Evolutionary conservation across 2,888 invertebrate genomes (phyloP).

Genomic region (Orgyia antiqua): DNA sequence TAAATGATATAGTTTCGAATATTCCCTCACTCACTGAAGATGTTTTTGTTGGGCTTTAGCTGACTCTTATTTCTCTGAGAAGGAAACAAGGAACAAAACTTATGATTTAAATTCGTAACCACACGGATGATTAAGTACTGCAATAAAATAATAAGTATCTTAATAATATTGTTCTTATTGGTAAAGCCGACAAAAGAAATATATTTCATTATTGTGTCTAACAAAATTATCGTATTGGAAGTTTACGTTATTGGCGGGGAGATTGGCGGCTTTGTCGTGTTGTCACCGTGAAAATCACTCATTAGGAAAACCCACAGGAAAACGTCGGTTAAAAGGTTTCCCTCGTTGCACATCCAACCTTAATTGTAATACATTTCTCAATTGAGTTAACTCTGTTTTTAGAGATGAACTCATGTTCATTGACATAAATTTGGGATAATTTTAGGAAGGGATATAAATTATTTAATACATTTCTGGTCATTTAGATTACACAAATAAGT

Average conservation of each 20-base stretch:
- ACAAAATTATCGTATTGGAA: slow-evolving; percentile 56
- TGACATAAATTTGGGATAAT: not conserved
- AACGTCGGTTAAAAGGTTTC: slow-evolving; percentile 42
- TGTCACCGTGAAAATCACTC: slow-evolving; percentile 52
- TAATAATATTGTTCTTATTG: no score
- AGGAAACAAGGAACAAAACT: no score
- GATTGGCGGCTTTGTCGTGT: slow-evolving; percentile 33
- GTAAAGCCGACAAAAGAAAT: slow-evolving; percentile 2
- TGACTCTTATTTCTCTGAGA: no score
- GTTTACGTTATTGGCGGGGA: slow-evolving; percentile 41
- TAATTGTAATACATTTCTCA: slow-evolving; percentile 46
- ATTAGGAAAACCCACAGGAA: slow-evolving; percentile 55
- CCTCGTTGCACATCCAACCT: slow-evolving; percentile 40
- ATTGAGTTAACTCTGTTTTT: slow-evolving; percentile 31
- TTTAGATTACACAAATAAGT: no score
- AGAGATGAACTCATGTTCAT: slow-evolving; percentile 18
- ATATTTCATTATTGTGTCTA: slow-evolving; percentile 21
- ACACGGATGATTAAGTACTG: no score
- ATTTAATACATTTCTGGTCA: no score
- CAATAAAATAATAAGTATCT: no score
- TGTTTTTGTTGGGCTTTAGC: no score
- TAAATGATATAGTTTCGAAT: no score
- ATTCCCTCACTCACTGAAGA: no score
- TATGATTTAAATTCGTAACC: no score
- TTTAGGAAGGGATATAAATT: no score